These are phyloP conservation scores for Listrodromus nycthemerus DNA, from an alignment of 2,888 invertebrate species.

Conservation along the genomic window DNA sequence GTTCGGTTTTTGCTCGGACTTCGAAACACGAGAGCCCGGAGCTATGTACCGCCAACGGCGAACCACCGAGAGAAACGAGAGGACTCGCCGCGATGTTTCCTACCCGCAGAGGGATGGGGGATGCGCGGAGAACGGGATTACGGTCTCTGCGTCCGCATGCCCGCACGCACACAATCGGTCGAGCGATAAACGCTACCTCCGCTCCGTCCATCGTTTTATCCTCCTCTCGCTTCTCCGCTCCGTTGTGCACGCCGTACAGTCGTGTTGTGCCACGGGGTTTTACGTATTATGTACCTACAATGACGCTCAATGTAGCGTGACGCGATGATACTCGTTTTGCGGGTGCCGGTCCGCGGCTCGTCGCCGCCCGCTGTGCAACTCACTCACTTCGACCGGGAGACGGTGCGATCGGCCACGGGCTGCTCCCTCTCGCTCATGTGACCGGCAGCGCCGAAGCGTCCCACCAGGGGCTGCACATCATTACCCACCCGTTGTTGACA, in stretches of 20 bases:
- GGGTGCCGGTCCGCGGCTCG: conserved; percentile 68
- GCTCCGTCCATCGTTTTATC: conserved; percentile 25
- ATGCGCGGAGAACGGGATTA: conserved; percentile 48
- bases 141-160: conserved; percentile 57
- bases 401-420: conserved; percentile 9
- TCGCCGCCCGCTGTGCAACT: conserved; percentile 57
- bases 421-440: conserved; percentile 70
- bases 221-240: not conserved
- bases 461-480: conserved; percentile 78
- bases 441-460: conserved; percentile 48
- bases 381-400: conserved; percentile 65
- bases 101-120: conserved; percentile 24
- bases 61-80: not conserved
- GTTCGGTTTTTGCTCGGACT: conserved; percentile 41
- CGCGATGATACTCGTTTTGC: conserved; percentile 78
- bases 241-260: not conserved
- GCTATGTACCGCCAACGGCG: conserved; percentile 6
- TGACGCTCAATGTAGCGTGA: conserved; percentile 82
- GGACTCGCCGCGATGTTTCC: conserved; percentile 12
- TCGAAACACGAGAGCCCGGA: conserved; percentile 53
- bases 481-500: conserved; percentile 81
- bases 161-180: conserved; percentile 65
- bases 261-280: conserved; percentile 23
- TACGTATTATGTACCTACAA: conserved; percentile 71
- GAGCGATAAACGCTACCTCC: conserved; percentile 75